Evolutionary conservation across 1,140 invertebrate genomes (phyloP).

Genomic region (Cecropterus lyciades): DNA sequence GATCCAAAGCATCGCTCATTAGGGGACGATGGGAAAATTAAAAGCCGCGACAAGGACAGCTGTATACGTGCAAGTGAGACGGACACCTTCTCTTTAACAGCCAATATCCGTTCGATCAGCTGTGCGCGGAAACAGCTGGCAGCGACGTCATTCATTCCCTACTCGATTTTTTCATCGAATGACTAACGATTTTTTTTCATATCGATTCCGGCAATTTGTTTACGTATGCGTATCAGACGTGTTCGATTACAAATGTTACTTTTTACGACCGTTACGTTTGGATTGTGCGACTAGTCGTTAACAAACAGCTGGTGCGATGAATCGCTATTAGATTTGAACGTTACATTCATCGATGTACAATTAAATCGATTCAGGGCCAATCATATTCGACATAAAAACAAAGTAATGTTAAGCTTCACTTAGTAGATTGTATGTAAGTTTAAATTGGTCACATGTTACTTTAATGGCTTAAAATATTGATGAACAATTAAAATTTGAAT

Average conservation of each 20-base stretch:
- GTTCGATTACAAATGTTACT: constrained; percentile 29
- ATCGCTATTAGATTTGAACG: neutral
- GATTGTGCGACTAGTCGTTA: constrained; percentile 15
- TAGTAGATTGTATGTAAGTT: too few species aligned
- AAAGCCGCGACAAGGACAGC: constrained; percentile 38
- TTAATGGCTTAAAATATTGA: too few species aligned
- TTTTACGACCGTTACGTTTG: constrained; percentile 24
- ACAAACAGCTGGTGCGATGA: constrained; percentile 10
- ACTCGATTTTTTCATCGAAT: constrained; percentile 46
- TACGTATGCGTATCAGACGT: constrained; percentile 21
- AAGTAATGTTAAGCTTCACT: too few species aligned
- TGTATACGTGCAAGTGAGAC: constrained; percentile 36
- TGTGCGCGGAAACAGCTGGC: constrained; percentile 58
- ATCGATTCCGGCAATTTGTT: constrained; percentile 42
- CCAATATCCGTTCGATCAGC: constrained; percentile 61
- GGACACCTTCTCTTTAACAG: constrained; percentile 46
- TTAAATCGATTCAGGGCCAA: neutral
- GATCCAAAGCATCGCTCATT: constrained; percentile 41
- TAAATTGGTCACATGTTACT: too few species aligned
- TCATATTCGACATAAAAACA: too few species aligned
- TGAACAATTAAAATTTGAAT: too few species aligned
- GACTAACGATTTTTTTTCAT: constrained; percentile 49
- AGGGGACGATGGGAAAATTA: constrained; percentile 42
- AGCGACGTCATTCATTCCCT: constrained; percentile 43
- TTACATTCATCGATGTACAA: neutral